Evolutionary conservation across 2,113 vertebrate species (phyloP).

Genomic region (Camelus bactrianus): DNA sequence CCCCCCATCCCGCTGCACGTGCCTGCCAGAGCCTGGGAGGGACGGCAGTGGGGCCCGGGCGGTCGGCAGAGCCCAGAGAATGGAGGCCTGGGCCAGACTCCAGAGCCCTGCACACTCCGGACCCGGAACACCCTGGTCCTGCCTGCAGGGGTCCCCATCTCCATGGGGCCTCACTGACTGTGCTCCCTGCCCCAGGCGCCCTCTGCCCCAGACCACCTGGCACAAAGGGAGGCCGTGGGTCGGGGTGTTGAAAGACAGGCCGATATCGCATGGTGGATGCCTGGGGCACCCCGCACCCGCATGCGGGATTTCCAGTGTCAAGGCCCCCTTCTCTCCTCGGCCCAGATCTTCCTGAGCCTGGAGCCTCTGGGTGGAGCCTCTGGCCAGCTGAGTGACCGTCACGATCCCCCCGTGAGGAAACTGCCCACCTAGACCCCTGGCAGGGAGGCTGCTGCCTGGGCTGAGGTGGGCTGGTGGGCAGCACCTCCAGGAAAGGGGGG

Average conservation of each 20-base stretch:
- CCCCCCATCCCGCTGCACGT: fast-evolving
- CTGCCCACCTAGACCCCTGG: fast-evolving
- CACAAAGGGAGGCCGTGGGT: background rate
- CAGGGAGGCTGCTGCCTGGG: fast-evolving
- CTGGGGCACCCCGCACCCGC: too few relatives aligned
- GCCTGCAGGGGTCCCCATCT: background rate
- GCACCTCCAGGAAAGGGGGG: background rate
- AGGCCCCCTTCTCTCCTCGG: background rate
- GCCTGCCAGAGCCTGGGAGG: fast-evolving
- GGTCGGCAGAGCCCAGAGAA: background rate
- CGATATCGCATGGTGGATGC: fast-evolving
- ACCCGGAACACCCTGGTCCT: background rate
- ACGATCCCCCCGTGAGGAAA: background rate
- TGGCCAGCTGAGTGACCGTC: fast-evolving
- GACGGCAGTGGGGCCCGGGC: fast-evolving
- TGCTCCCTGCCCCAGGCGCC: background rate
- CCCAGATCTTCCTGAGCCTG: background rate
- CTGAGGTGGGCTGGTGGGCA: background rate
- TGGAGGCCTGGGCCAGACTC: background rate
- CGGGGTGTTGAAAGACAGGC: fast-evolving
- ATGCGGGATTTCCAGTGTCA: too few relatives aligned
- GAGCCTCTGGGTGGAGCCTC: background rate
- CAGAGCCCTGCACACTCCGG: too few relatives aligned
- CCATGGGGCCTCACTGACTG: fast-evolving
- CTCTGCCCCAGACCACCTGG: fast-evolving